phyloP scores from a whole-genome alignment of 1,140 invertebrate genomes.

The Neotoxoptera formosana region DNA sequence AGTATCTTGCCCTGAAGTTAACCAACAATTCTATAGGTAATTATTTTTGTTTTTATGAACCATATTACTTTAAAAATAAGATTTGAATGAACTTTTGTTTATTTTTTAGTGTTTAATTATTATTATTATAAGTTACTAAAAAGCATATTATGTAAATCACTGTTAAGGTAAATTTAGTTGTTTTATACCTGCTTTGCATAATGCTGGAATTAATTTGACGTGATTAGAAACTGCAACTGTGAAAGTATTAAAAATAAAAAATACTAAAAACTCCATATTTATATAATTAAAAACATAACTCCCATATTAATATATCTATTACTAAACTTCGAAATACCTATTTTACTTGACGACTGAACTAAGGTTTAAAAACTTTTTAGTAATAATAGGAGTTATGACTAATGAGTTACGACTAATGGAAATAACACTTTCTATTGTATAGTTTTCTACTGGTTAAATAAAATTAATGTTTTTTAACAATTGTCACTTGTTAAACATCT shows the following conservation, averaged over 20 bases:
- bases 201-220: neutral
- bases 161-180: neutral
- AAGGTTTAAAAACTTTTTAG: too few relatives aligned
- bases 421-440: neutral
- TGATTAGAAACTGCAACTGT: neutral
- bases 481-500: neutral
- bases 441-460: neutral
- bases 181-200: neutral
- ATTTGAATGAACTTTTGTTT: neutral
- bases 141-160: neutral
- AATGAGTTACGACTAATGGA: too few relatives aligned
- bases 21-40: neutral
- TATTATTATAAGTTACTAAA: neutral
- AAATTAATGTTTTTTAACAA: neutral
- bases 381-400: too few relatives aligned
- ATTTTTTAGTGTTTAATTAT: neutral
- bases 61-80: neutral
- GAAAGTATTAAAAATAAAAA: neutral
- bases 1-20: neutral
- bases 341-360: too few relatives aligned
- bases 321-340: neutral
- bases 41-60: neutral
- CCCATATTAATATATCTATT: neutral
- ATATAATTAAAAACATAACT: neutral
- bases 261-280: neutral